phyloP scores from a whole-genome alignment of 2,797 vertebrate genomes.

The Nannoperca australis region DNA sequence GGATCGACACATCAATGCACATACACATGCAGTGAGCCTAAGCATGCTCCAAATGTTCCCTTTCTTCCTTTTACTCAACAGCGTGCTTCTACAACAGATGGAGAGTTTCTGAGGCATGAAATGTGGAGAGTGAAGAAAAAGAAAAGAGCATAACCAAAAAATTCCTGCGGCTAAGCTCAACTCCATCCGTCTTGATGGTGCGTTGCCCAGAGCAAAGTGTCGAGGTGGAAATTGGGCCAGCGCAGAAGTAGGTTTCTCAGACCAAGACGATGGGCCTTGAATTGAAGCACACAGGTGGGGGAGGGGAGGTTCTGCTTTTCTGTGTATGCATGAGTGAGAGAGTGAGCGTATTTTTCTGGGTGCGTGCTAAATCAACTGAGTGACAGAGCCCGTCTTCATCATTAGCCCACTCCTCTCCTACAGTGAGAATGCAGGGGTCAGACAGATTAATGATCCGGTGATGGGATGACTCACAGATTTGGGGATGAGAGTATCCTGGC shows the following conservation, averaged over 20 bases:
- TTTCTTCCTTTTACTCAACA: constrained; percentile 48
- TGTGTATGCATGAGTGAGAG: constrained; percentile 28
- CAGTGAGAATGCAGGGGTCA: constrained; percentile 69
- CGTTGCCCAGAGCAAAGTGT: constrained; percentile 60
- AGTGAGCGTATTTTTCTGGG: constrained; percentile 18
- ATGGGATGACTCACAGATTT: constrained; percentile 77
- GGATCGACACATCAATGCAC: constrained; percentile 50
- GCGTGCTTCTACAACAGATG: constrained; percentile 70
- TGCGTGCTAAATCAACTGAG: constrained; percentile 52
- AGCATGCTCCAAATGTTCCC: constrained; percentile 60
- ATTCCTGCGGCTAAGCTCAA: constrained; percentile 62
- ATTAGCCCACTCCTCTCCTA: constrained; percentile 67
- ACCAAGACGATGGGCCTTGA: constrained; percentile 41
- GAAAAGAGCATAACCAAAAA: constrained; percentile 53
- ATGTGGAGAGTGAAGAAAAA: constrained; percentile 50
- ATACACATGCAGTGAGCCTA: constrained; percentile 19
- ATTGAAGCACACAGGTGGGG: constrained; percentile 57
- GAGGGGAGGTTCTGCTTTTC: constrained; percentile 52
- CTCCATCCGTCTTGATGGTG: constrained; percentile 64
- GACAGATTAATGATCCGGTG: constrained; percentile 76
- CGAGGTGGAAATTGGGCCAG: constrained; percentile 67
- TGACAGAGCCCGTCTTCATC: constrained; percentile 53
- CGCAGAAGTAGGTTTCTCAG: constrained; percentile 51
- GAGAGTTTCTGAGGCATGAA: constrained; percentile 77
- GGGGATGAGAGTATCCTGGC: constrained; percentile 63